These are phyloP conservation scores for Hydrozoanthus gracilis DNA, from an alignment of 92 coral and sea anemone genomes.

Conservation along the genomic window DNA sequence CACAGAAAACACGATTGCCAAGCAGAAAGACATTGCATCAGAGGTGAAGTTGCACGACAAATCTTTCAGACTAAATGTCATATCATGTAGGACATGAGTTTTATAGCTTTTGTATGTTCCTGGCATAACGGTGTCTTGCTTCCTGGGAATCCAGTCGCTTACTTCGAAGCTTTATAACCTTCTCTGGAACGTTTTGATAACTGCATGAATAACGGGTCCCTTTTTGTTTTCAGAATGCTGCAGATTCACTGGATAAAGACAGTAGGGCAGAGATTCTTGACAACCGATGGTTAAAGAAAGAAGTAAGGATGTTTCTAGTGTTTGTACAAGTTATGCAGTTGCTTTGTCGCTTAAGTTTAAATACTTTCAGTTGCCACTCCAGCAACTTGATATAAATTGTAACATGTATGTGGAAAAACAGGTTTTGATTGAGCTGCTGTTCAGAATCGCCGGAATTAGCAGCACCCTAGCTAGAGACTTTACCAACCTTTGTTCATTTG, in stretches of 20 bases:
- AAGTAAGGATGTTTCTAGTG: slow-evolving; percentile 52
- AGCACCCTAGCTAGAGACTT: no score
- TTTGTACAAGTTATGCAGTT: no score
- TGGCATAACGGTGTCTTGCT: not conserved
- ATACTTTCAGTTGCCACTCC: no score
- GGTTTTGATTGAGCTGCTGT: no score
- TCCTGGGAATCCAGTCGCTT: no score
- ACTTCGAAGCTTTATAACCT: not conserved
- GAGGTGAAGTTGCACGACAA: slow-evolving; percentile 62
- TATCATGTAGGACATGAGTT: no score
- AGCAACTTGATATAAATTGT: no score
- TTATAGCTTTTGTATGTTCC: no score
- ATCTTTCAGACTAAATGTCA: not conserved
- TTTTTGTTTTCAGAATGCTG: slow-evolving; percentile 74
- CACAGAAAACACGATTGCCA: slow-evolving; percentile 84
- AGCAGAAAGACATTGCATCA: slow-evolving; percentile 92
- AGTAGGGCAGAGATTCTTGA: slow-evolving; percentile 90
- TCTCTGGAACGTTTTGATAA: not conserved
- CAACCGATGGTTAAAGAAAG: slow-evolving; percentile 98
- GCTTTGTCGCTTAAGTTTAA: no score
- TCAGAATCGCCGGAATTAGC: no score
- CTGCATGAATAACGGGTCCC: not conserved
- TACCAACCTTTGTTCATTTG: no score
- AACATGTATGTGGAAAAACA: no score
- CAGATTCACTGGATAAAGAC: slow-evolving; percentile 84